Conservation (phyloP, 2,113 vertebrate species). For the Leucoraja erinaceus region DNA sequence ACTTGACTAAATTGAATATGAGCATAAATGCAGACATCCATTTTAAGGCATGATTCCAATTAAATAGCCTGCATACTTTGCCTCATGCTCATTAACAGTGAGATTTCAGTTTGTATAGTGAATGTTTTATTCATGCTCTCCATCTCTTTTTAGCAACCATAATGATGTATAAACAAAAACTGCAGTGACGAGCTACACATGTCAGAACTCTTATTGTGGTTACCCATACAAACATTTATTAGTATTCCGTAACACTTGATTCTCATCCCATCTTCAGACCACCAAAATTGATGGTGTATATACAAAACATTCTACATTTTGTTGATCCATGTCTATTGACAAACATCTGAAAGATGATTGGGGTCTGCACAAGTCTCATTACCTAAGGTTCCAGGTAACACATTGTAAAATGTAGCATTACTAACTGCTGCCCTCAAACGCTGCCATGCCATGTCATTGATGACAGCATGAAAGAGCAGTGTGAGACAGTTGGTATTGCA, state of each 20-base stretch:
- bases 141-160: constrained; percentile 19
- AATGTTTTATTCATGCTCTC: constrained; percentile 35
- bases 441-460: not conserved
- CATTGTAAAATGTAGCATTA: not conserved
- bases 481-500: constrained; percentile 11
- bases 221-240: constrained; percentile 33
- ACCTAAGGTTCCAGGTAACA: not conserved
- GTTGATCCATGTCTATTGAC: not conserved
- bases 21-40: constrained; percentile 33
- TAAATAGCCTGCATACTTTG: constrained; percentile 32
- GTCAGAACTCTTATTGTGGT: constrained; percentile 30
- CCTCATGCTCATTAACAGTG: constrained; percentile 25
- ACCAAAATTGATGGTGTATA: not conserved
- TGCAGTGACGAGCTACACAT: constrained; percentile 31
- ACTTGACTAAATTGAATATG: constrained; percentile 32
- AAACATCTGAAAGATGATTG: constrained; percentile 2
- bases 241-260: constrained; percentile 22
- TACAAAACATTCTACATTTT: not conserved
- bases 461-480: not conserved
- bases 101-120: not conserved
- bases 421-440: too few relatives aligned
- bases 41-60: constrained; percentile 37
- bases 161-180: constrained; percentile 28
- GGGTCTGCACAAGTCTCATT: not conserved
- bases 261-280: constrained; percentile 14